Evolutionary conservation across 1,140 invertebrate species (phyloP).

Genomic region (Hyles euphorbiae): DNA sequence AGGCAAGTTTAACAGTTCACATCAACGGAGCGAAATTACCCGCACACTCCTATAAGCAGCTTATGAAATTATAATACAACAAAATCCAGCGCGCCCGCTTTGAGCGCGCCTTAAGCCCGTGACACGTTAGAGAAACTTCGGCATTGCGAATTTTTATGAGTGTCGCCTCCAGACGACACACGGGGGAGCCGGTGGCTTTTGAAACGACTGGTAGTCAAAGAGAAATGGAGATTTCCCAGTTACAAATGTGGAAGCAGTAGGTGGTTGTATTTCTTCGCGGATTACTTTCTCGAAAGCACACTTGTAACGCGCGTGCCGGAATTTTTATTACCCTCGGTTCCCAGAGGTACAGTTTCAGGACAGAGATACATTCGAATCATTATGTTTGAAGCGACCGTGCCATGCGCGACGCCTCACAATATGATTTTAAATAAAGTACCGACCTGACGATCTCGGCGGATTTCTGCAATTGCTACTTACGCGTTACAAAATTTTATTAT

Average conservation of each 20-base stretch:
- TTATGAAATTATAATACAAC: constrained; percentile 35
- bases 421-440: constrained; percentile 31
- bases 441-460: too few relatives aligned
- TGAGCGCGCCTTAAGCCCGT: constrained; percentile 18
- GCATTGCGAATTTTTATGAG: constrained; percentile 66
- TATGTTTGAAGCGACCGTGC: constrained; percentile 36
- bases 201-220: constrained; percentile 64
- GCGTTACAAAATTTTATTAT: constrained; percentile 6
- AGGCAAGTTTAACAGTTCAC: neutral
- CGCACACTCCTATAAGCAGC: constrained; percentile 5
- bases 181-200: constrained; percentile 56
- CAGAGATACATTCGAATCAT: constrained; percentile 55
- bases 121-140: constrained; percentile 52
- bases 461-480: constrained; percentile 9
- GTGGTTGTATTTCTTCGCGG: constrained; percentile 63
- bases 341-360: constrained; percentile 49
- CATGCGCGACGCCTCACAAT: constrained; percentile 18
- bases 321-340: constrained; percentile 62
- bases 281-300: constrained; percentile 61
- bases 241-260: constrained; percentile 65
- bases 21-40: constrained; percentile 6
- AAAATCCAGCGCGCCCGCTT: constrained; percentile 21
- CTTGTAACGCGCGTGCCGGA: constrained; percentile 52
- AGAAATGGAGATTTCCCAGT: constrained; percentile 68
- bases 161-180: constrained; percentile 58